Evolutionary conservation across 37 sponge, comb jelly and placozoan species (phyloP).

Genomic region (Petrosia ficiformis): DNA sequence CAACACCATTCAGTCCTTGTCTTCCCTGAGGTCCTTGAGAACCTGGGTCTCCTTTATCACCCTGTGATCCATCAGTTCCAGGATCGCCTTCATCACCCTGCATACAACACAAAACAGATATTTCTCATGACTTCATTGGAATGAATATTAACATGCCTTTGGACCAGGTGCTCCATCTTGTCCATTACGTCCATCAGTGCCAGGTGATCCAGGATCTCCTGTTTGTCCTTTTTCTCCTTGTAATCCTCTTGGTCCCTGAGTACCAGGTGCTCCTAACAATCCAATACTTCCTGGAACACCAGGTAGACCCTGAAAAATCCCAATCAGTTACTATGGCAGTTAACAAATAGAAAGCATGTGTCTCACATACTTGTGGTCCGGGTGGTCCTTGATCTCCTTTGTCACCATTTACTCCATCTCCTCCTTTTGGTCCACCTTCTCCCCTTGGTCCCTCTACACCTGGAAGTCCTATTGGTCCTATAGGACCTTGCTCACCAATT

Average conservation of each 20-base stretch:
- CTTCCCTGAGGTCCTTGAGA: not conserved
- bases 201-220: not conserved
- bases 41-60: constrained; percentile 24
- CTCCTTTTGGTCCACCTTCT: constrained; percentile 23
- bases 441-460: constrained; percentile 39
- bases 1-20: not conserved
- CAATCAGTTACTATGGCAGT: not conserved
- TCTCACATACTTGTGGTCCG: constrained; percentile 8
- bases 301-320: not conserved
- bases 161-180: not conserved
- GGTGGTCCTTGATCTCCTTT: constrained; percentile 25
- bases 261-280: constrained; percentile 5
- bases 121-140: no score
- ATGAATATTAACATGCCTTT: not conserved
- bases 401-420: constrained; percentile 32
- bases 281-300: constrained; percentile 9
- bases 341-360: not conserved
- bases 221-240: not conserved
- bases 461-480: constrained; percentile 29
- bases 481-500: constrained; percentile 23
- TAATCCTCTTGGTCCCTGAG: constrained; percentile 20
- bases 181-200: constrained; percentile 5
- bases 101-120: not conserved
- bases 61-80: constrained; percentile 19
- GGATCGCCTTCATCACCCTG: not conserved